Base-by-base conservation (phyloP, 2,797 vertebrate genomes). In the Pogonophryne albipinna region DNA sequence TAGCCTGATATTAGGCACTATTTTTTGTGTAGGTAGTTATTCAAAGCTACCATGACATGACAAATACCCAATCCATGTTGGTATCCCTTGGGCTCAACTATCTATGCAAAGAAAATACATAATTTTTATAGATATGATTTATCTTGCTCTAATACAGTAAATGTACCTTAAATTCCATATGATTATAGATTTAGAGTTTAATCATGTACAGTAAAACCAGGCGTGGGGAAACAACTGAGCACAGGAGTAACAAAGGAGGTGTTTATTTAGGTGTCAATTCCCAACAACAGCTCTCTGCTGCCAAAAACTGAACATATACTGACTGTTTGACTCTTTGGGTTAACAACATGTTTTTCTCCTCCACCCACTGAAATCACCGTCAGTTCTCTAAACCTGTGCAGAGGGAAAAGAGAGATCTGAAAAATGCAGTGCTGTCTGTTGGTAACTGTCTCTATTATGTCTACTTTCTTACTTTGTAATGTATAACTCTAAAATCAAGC, bases 181-280 rank as follows among this genome's bases (percentile, higher is more conserved):
- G 76, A 85, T 88, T 50, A 69, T 60, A 62, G 45, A 81, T 86
- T 75, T 52, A 10, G 42, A 75, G 45, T 76, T 67, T 55, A 16
- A 46, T 69, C 56, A 10, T 62, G 56, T 76, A 63, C 61, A 53
- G 57, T 51, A 65, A 76, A 85, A 75, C n/a, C 61, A 38, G 34
- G 34, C 70, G 74, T 53, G 62, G 61, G 16, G 64, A 66, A 82
- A 46, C 73, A 66, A 71, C 57, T 2, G 0, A 67, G 71, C 58
- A 71, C 59, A 41, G 71, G 23, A 69, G 60, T 53, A 78, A 83
- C 71, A 77, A 6, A 3, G 70, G 49, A 83, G 71, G n/a, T 71
- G 70, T 79, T 53, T 79, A 67, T 82, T 78, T 59, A 70, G 64
- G 34, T 85, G 78, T 88, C 83, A 78, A 51, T 73, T 88, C 87